These are phyloP conservation scores for Phyllotreta striolata DNA, from an alignment of 2,888 invertebrate genomes.

Conservation along the genomic window DNA sequence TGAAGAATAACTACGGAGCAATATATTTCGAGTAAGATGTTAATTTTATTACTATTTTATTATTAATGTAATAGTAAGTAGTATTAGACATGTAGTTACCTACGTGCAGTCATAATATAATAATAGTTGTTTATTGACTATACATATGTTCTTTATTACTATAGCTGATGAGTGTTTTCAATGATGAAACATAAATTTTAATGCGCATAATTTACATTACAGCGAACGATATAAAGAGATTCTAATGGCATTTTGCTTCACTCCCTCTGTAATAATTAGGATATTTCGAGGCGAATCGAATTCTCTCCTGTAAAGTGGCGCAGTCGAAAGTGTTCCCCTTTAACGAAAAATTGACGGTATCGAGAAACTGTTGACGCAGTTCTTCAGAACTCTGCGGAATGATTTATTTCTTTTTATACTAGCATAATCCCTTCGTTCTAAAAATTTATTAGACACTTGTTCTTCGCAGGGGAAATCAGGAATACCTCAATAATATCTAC, in stretches of 20 bases:
- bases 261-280: too few species aligned
- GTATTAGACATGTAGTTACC: neutral
- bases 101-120: neutral
- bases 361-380: too few species aligned
- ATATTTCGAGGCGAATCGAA: too few species aligned
- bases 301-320: conserved; percentile 1
- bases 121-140: too few species aligned
- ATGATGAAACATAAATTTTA: too few species aligned
- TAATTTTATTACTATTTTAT: conserved; percentile 6
- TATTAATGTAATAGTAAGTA: neutral
- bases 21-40: conserved; percentile 39
- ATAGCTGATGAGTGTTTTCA: neutral
- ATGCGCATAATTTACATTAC: neutral
- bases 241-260: neutral
- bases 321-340: too few species aligned
- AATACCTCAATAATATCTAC: conserved; percentile 1
- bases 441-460: neutral
- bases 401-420: too few species aligned
- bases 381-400: too few species aligned
- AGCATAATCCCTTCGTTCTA: neutral
- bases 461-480: conserved; percentile 11
- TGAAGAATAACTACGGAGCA: conserved; percentile 37
- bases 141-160: too few species aligned
- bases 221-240: too few species aligned
- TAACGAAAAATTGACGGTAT: too few species aligned